Percentiles rank a stretch among this genome's conserved stretches.
These are phyloP conservation scores for Melanostoma scalare DNA, from an alignment of 2,888 invertebrate species.

Conservation along the genomic window DNA sequence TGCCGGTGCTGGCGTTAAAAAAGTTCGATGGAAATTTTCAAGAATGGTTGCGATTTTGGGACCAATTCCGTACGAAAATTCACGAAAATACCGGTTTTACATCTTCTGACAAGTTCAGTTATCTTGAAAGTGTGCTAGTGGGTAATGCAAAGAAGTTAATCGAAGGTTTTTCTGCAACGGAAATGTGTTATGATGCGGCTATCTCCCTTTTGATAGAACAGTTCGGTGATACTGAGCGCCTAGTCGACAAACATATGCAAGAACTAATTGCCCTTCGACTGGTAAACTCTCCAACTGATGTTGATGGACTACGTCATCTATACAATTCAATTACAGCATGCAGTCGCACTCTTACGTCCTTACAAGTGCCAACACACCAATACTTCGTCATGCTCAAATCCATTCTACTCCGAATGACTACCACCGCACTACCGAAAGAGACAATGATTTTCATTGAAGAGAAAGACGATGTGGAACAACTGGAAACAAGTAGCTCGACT, in stretches of 20 bases:
- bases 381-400: conserved; percentile 46
- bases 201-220: neutral
- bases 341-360: conserved; percentile 29
- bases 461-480: neutral
- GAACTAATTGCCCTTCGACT: conserved; percentile 18
- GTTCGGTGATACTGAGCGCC: conserved; percentile 10
- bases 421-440: conserved; percentile 13
- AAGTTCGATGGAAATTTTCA: neutral
- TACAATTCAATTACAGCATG: conserved; percentile 21
- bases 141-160: too few species aligned
- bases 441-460: conserved; percentile 3
- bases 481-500: neutral
- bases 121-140: neutral
- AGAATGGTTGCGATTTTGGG: conserved; percentile 26
- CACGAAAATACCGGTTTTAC: conserved; percentile 15
- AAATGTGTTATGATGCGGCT: neutral
- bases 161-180: too few species aligned
- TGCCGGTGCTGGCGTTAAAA: neutral
- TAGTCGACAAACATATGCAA: conserved; percentile 32
- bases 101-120: neutral
- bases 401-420: conserved; percentile 30
- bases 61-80: neutral
- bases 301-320: neutral
- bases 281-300: conserved; percentile 1
- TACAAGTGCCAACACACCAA: conserved; percentile 17